Conservation (phyloP, 1,140 invertebrate genomes). For the Trissolcus basalis region DNA sequence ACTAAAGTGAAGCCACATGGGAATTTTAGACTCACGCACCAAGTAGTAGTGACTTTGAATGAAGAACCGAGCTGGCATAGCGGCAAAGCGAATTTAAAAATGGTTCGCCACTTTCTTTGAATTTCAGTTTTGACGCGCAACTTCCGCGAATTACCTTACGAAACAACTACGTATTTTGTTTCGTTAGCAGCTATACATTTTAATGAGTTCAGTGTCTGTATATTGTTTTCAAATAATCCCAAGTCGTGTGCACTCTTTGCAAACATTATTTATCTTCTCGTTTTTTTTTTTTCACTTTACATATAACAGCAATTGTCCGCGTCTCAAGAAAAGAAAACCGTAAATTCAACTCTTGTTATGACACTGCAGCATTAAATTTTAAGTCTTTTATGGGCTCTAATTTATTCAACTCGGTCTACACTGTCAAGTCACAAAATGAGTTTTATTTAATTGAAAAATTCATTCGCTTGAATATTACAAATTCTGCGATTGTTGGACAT, state of each 20-base stretch:
- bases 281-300: slow-evolving; percentile 10
- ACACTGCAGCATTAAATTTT: no score
- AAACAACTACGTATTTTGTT: slow-evolving; percentile 36
- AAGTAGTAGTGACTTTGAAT: slow-evolving; percentile 6
- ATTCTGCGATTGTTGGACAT: no score
- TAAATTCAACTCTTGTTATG: slow-evolving; percentile 3
- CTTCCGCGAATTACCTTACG: slow-evolving; percentile 17
- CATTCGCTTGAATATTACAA: no score
- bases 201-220: slow-evolving; percentile 33
- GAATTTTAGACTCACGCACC: not conserved
- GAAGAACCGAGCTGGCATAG: slow-evolving; percentile 38
- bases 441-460: no score
- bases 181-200: slow-evolving; percentile 46
- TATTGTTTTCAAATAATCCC: slow-evolving; percentile 43
- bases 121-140: slow-evolving; percentile 40
- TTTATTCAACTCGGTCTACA: no score
- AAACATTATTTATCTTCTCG: slow-evolving; percentile 21
- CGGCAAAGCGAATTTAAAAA: slow-evolving; percentile 55
- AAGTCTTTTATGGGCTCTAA: no score
- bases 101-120: slow-evolving; percentile 26
- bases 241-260: slow-evolving; percentile 27
- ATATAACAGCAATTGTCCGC: not conserved
- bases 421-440: no score
- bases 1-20: not conserved
- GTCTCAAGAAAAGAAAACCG: slow-evolving; percentile 19